Percentiles rank a stretch among this genome's conserved stretches.
Evolutionary conservation across 1,140 invertebrate species (phyloP).

Genomic region (Sweltsa coloradensis): DNA sequence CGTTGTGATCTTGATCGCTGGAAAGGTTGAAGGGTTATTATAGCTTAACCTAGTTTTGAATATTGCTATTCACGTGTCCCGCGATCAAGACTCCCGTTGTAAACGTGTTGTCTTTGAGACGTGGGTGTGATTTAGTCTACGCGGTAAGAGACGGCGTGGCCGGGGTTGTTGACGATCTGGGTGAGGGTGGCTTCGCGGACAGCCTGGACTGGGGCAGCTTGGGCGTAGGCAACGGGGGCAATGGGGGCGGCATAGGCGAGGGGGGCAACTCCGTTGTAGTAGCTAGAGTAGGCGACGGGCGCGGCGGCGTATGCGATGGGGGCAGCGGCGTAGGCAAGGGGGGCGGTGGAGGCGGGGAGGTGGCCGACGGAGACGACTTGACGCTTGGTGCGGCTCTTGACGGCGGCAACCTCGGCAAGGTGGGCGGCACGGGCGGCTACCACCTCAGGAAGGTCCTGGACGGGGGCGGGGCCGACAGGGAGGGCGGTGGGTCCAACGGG

Average conservation of each 20-base stretch:
- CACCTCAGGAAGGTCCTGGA: constrained; percentile 21
- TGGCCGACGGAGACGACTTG: not conserved
- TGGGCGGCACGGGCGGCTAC: constrained; percentile 20
- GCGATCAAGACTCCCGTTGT: too few species aligned
- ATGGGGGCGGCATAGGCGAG: constrained; percentile 1
- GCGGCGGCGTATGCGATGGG: constrained; percentile 4
- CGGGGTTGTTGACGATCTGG: constrained; percentile 29
- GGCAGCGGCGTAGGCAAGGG: constrained; percentile 5
- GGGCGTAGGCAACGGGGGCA: not conserved
- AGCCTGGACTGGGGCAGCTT: constrained; percentile 17
- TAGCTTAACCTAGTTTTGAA: too few species aligned
- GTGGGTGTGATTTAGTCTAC: constrained; percentile 29
- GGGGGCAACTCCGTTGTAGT: too few species aligned
- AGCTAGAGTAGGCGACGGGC: constrained; percentile 1
- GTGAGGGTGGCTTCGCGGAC: constrained; percentile 28
- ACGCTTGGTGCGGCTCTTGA: constrained; percentile 1
- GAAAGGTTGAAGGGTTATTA: too few species aligned
- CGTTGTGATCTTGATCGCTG: too few species aligned
- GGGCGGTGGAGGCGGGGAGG: not conserved
- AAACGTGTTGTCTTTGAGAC: too few species aligned
- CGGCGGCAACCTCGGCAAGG: constrained; percentile 13
- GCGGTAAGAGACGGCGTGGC: constrained; percentile 30
- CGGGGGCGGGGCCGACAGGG: constrained; percentile 1
- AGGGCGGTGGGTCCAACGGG: constrained; percentile 18
- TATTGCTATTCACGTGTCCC: too few species aligned